Evolutionary conservation across 2,888 invertebrate species (phyloP).

Genomic region (Meteorus cinctellus): DNA sequence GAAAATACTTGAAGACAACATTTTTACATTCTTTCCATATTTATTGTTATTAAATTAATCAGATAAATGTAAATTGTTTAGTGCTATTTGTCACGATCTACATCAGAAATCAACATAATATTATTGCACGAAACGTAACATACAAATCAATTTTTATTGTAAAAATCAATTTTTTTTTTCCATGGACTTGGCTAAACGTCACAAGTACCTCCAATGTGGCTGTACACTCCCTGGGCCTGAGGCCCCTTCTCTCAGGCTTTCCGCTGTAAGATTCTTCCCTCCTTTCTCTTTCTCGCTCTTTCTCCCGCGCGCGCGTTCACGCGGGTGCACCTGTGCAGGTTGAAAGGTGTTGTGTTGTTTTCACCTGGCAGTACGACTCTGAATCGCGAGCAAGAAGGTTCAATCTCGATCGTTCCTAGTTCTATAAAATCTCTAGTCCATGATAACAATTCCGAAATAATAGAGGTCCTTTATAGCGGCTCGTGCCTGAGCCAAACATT

Average conservation of each 20-base stretch:
- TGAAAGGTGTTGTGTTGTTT: conserved; percentile 69
- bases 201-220: neutral
- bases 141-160: too few species aligned
- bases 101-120: too few species aligned
- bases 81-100: too few species aligned
- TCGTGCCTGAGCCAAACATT: neutral
- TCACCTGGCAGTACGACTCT: conserved; percentile 71
- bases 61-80: too few species aligned
- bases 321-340: conserved; percentile 68
- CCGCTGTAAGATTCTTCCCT: neutral
- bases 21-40: too few species aligned
- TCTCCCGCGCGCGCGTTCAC: conserved; percentile 56
- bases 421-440: neutral
- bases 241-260: conserved; percentile 49
- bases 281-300: conserved; percentile 1
- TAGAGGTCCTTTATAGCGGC: neutral
- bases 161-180: neutral
- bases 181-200: too few species aligned
- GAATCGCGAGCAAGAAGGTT: conserved; percentile 68
- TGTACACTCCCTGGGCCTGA: conserved; percentile 20
- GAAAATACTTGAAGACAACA: too few species aligned
- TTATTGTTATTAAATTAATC: too few species aligned
- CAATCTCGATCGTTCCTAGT: conserved; percentile 46
- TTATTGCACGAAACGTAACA: too few species aligned
- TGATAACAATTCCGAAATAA: neutral